These are phyloP conservation scores for Hoplostethus mediterraneus DNA, from an alignment of 2,797 vertebrate genomes.

Conservation along the genomic window DNA sequence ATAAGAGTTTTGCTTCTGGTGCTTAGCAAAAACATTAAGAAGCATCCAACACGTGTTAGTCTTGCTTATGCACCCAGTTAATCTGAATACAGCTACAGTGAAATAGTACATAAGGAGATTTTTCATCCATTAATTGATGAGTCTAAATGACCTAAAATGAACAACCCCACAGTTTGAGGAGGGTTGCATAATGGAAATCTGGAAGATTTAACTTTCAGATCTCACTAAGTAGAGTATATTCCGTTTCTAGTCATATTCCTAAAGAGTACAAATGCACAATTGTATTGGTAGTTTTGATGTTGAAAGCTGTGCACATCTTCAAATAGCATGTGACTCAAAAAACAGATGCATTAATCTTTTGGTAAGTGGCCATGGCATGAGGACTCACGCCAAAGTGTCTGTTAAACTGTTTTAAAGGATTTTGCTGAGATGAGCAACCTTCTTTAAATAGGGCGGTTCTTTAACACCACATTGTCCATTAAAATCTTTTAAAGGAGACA, in stretches of 20 bases:
- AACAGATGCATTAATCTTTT: slow-evolving; percentile 6
- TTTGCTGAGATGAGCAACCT: background rate
- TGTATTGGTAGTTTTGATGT: too few relatives aligned
- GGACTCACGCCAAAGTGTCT: background rate
- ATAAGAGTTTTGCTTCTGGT: background rate
- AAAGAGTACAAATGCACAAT: too few relatives aligned
- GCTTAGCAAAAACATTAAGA: slow-evolving; percentile 18
- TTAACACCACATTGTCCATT: background rate
- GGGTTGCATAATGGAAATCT: background rate
- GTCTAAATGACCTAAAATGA: background rate
- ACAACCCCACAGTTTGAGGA: background rate
- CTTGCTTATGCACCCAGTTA: background rate
- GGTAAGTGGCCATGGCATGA: background rate
- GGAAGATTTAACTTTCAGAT: background rate
- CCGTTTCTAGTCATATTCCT: background rate
- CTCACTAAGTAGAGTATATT: background rate
- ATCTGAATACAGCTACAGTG: background rate
- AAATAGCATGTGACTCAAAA: slow-evolving; percentile 2
- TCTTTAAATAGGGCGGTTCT: background rate
- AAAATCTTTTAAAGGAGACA: background rate
- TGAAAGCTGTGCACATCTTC: too few relatives aligned
- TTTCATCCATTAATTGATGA: slow-evolving; percentile 17
- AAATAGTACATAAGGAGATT: background rate
- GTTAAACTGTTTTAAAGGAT: background rate
- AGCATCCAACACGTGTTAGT: background rate